Base-by-base conservation (phyloP, 2,888 invertebrate genomes). In the Tipula confusa region DNA sequence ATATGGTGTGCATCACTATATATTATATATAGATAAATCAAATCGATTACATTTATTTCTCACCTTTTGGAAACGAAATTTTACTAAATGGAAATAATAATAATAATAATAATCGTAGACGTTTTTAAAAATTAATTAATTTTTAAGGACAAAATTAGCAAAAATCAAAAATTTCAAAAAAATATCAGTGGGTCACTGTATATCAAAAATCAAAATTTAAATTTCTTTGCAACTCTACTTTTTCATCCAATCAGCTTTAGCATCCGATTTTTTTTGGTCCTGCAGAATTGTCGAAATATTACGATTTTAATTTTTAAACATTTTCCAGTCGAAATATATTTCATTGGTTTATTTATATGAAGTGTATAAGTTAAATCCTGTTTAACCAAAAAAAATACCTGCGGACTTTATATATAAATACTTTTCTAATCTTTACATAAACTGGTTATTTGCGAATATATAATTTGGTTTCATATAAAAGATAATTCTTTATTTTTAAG, bases 171-270 rank as follows among this genome's bases (percentile, higher is more conserved):
- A 81, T 31, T 15, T 29, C 28, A 11, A 29, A 29, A 13, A 28
- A 79, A 79, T 13, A 64, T 28, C 6, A n/a, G n/a, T n/a, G n/a
- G n/a, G n/a, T n/a, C n/a, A n/a, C n/a, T n/a, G n/a, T n/a, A n/a
- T 4, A 43, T 29, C 29, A 80, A 80, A 80, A 80, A 80, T 7
- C 80, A 80, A 80, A 82, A 33, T 18, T 6, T 6, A 48, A 79
- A n/a, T 80, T 7, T 6, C 28, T 80, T 80, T n/a, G 2, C 1
- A 33, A 33, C 36, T 82, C 82, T 82, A 82, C 33, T 82, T 82
- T 33, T 82, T 82, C 15, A 82, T 82, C 82, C 82, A 82, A 82
- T 82, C 82, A 82, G 82, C 82, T 82, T 82, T 82, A 29, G 29
- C 29, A 36, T 82, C 82, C 82, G 33, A 11, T 33, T 82, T 82